Base-by-base conservation (phyloP, 1,140 invertebrate species). In the Heterodera schachtii region DNA sequence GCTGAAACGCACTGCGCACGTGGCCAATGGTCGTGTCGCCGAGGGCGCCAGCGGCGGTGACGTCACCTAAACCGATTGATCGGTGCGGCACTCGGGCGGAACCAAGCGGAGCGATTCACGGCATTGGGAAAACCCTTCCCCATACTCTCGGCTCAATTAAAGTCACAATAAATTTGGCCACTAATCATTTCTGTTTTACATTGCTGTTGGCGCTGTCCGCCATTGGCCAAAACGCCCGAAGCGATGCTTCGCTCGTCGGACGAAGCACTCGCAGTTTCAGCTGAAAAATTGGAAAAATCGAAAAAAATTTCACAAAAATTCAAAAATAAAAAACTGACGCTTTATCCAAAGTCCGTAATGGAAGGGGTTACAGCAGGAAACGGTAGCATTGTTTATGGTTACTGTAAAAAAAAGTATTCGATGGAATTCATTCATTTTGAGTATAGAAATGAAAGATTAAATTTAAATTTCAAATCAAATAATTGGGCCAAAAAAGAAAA, bases 321-420 rank as follows among this genome's bases (percentile, higher is more conserved):
- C 43, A 64, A 41, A 52, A 31, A 49, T 43, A 75, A 86, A 79
- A 44, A 44, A 85, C 84, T 85, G 79, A 81, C 89, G 88, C 77
- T 86, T 80, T n/a, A 90, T 90, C 89, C 89, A 89, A 13, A 89
- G 66, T 19, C 82, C 88, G 79, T 89, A 89, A 80, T 89, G 88
- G 79, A 84, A 89, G 5, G 88, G 88, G 78, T 89, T 89, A 69
- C 88, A 89, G 80, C 88, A 89, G 44, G 87, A 88, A 46, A 89
- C 87, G 31, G 88, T 89, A 4, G 88, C 89, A 81, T 90, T 89
- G 71, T 89, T 89, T n/a, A 89, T 90, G 9, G 88, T 89, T 41
- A 89, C 88, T 73, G 86, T 8, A 52, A 19, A 52, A 47, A 19
- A 11, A 41, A 64, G 31, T 31, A 31, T 31, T 0, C 31, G 31